Percentiles rank a stretch among this genome's conserved stretches.
These are phyloP conservation scores for Bembecia ichneumoniformis DNA, from an alignment of 2,888 invertebrate species.

Conservation along the genomic window DNA sequence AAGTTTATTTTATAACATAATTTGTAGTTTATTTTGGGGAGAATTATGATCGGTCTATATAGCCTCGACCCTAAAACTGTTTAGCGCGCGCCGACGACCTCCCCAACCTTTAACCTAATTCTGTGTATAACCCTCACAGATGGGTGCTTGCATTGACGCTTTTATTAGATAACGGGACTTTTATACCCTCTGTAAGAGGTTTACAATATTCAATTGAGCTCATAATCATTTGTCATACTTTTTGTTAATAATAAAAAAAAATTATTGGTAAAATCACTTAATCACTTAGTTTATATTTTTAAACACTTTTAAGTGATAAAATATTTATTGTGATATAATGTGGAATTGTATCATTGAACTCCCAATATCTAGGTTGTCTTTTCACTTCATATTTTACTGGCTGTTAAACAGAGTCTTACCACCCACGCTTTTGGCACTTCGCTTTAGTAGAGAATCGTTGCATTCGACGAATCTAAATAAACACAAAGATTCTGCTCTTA, in stretches of 20 bases:
- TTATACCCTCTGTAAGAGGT: conserved; percentile 17
- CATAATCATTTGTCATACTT: too few relatives aligned
- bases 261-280: too few relatives aligned
- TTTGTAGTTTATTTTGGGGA: conserved; percentile 39
- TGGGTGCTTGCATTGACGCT: conserved; percentile 39
- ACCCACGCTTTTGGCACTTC: conserved; percentile 63
- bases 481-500: conserved; percentile 54
- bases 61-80: conserved; percentile 44
- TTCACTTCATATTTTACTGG: neutral
- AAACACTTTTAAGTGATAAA: too few relatives aligned
- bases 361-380: too few relatives aligned
- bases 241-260: too few relatives aligned
- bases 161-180: conserved; percentile 42
- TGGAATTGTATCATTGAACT: too few relatives aligned
- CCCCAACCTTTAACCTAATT: conserved; percentile 58
- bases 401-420: conserved; percentile 17
- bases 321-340: too few relatives aligned
- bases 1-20: conserved; percentile 33
- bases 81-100: conserved; percentile 34
- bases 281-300: too few relatives aligned
- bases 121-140: conserved; percentile 38
- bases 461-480: conserved; percentile 58
- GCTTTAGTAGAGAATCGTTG: conserved; percentile 34
- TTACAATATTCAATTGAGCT: conserved; percentile 21
- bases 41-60: conserved; percentile 44